Conservation (phyloP, 2,888 invertebrate genomes). For the Hydropsyche betteni region DNA sequence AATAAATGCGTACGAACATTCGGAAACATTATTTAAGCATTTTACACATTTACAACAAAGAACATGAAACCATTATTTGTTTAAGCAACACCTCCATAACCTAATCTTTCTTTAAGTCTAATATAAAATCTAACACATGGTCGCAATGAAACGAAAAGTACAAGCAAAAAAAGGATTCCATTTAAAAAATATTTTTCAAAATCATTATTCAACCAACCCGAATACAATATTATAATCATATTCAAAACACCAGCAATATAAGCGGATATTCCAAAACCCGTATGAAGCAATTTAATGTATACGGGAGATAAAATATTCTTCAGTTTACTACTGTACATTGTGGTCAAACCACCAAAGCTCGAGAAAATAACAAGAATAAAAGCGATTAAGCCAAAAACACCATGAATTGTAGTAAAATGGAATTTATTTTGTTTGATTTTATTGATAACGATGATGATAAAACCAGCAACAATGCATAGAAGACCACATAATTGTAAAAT, state of each 20-base stretch:
- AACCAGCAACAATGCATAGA: slow-evolving; percentile 58
- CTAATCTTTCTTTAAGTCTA: slow-evolving; percentile 62
- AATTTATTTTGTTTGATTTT: slow-evolving; percentile 58
- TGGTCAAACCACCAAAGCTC: slow-evolving; percentile 62
- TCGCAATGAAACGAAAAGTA: slow-evolving; percentile 59
- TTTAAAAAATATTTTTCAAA: slow-evolving; percentile 54
- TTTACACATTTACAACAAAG: too few species aligned
- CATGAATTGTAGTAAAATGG: slow-evolving; percentile 61
- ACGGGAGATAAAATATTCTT: slow-evolving; percentile 62
- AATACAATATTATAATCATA: slow-evolving; percentile 59
- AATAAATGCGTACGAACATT: too few species aligned
- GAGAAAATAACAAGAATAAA: slow-evolving; percentile 60
- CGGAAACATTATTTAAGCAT: too few species aligned
- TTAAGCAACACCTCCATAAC: too few species aligned
- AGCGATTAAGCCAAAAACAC: slow-evolving; percentile 62
- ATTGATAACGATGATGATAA: slow-evolving; percentile 61
- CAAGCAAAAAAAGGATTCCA: slow-evolving; percentile 58
- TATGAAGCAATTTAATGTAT: slow-evolving; percentile 63
- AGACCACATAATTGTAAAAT: slow-evolving; percentile 60
- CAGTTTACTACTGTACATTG: slow-evolving; percentile 62
- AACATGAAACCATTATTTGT: too few species aligned
- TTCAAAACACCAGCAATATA: slow-evolving; percentile 61
- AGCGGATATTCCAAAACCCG: slow-evolving; percentile 60
- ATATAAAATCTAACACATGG: slow-evolving; percentile 64
- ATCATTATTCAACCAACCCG: slow-evolving; percentile 61